phyloP scores from a whole-genome alignment of 2,797 vertebrate species.

The Crocodylus rhombifer region DNA sequence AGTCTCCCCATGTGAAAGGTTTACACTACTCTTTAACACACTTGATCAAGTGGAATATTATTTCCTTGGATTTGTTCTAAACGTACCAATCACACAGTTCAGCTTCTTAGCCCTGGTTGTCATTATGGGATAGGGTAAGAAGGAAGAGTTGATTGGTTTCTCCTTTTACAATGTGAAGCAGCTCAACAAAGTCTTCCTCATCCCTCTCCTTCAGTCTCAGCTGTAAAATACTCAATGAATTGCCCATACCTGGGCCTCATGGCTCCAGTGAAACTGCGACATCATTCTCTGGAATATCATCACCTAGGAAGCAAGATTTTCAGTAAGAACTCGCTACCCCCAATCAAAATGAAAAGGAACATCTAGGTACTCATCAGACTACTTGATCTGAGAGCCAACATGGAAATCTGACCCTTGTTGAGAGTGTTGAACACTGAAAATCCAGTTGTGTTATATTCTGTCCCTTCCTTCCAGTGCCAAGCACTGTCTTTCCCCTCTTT shows the following conservation, averaged over 20 bases:
- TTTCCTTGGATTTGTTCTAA: slow-evolving; percentile 18
- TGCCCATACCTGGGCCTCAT: too few species aligned
- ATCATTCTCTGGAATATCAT: too few species aligned
- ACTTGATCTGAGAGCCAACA: too few species aligned
- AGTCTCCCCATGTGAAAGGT: neutral
- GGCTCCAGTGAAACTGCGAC: too few species aligned
- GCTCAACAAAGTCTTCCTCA: neutral
- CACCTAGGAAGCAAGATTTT: too few species aligned
- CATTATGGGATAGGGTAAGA: fast-evolving
- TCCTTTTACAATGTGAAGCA: fast-evolving
- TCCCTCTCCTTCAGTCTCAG: too few species aligned
- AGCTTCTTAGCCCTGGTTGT: neutral
- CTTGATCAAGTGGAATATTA: neutral
- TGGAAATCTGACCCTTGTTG: fast-evolving
- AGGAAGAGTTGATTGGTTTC: neutral
- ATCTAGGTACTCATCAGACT: too few species aligned
- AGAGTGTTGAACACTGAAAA: fast-evolving
- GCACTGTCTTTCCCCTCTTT: neutral
- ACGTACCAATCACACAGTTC: neutral
- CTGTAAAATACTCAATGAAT: too few species aligned
- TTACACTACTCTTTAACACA: fast-evolving
- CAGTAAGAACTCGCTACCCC: too few species aligned
- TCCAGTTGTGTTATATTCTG: neutral
- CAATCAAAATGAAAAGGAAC: too few species aligned
- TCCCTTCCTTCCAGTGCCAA: fast-evolving